A percentile compares a stretch with the other conserved stretches of the same genome.
Conservation (phyloP, 2,797 vertebrate genomes). For the Phoebastria nigripes region DNA sequence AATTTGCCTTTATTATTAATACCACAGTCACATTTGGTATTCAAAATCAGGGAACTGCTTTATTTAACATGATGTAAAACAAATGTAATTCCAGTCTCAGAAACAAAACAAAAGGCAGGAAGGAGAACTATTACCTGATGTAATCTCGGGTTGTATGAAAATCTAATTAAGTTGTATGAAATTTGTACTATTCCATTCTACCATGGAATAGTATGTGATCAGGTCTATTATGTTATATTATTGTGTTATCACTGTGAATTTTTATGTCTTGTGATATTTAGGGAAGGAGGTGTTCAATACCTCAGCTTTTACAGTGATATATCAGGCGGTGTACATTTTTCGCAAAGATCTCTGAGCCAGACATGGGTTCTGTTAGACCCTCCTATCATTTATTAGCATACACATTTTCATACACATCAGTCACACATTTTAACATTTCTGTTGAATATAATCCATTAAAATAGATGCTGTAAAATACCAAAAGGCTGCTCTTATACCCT, state of each 20-base stretch:
- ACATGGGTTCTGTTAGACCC: neutral
- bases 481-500: neutral
- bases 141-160: neutral
- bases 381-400: neutral
- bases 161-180: neutral
- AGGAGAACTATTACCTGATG: neutral
- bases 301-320: neutral
- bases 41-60: neutral
- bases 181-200: neutral
- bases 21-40: neutral
- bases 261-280: neutral
- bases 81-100: neutral
- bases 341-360: neutral
- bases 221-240: neutral
- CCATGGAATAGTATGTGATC: neutral
- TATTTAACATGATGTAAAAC: neutral
- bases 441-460: neutral
- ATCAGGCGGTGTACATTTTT: neutral
- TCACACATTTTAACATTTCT: neutral
- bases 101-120: neutral
- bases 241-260: neutral
- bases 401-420: neutral
- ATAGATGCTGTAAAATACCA: neutral
- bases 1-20: slow-evolving; percentile 3
- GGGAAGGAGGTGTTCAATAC: neutral